Conservation (phyloP, 2,888 invertebrate species). For the Drosophila pseudotakahashii region DNA sequence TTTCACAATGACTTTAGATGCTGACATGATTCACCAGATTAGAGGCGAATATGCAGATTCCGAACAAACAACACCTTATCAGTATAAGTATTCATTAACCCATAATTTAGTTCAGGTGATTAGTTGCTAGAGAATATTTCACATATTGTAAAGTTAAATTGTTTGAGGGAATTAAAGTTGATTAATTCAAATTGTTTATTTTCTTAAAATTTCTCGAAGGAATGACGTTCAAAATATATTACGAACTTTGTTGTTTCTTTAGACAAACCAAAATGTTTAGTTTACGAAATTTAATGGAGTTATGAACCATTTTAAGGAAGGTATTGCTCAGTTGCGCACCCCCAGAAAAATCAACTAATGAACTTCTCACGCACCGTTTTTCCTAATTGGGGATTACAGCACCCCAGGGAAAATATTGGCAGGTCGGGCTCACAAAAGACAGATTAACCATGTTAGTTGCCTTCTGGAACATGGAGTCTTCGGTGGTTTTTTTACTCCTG, state of each 20-base stretch:
- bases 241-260: too few relatives aligned
- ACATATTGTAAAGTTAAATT: neutral
- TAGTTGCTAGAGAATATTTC: neutral
- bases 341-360: neutral
- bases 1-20: constrained; percentile 16
- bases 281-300: neutral
- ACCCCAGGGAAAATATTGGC: constrained; percentile 5
- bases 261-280: too few relatives aligned
- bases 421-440: neutral
- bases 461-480: constrained; percentile 31
- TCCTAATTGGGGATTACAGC: constrained; percentile 9
- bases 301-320: neutral
- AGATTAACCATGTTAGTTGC: constrained; percentile 15
- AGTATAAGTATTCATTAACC: constrained; percentile 7
- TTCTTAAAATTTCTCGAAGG: too few relatives aligned
- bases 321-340: neutral
- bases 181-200: too few relatives aligned
- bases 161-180: too few relatives aligned
- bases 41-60: neutral
- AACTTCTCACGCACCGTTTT: constrained; percentile 8
- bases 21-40: constrained; percentile 4
- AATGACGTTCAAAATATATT: too few relatives aligned
- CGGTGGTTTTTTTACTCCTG: constrained; percentile 39
- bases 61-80: constrained; percentile 18
- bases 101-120: constrained; percentile 7